phyloP scores from a whole-genome alignment of 2,888 invertebrate genomes.

The Synanthedon tipuliformis region DNA sequence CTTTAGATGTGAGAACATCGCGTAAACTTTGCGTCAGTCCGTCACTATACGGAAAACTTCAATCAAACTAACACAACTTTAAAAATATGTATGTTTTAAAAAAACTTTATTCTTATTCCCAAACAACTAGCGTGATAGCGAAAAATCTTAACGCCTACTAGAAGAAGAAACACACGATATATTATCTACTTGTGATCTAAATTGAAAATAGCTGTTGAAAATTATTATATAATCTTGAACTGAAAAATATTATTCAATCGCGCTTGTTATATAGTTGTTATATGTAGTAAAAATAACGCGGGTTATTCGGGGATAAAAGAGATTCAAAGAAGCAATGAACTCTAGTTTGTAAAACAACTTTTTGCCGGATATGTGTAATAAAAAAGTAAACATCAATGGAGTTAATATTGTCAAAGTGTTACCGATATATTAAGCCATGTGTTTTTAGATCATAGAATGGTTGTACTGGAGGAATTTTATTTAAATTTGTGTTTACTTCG shows the following conservation, averaged over 20 bases:
- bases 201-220: background rate
- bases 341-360: background rate
- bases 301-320: background rate
- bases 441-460: conserved; percentile 5
- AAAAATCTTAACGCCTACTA: no score
- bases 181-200: background rate
- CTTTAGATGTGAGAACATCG: conserved; percentile 20
- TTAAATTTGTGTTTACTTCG: no score
- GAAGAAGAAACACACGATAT: no score
- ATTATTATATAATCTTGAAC: background rate
- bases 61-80: no score
- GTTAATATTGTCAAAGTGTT: background rate
- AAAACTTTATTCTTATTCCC: background rate
- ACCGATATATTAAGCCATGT: conserved; percentile 13
- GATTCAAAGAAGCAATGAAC: background rate
- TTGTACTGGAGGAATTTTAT: background rate
- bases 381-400: background rate
- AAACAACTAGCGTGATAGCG: no score
- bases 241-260: background rate
- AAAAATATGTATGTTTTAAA: conserved; percentile 2
- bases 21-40: conserved; percentile 39
- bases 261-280: background rate
- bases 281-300: background rate
- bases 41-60: conserved; percentile 39
- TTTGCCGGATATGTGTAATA: background rate